Base-by-base conservation (phyloP, 2,888 invertebrate species). In the Tetanocera ferruginea region DNA sequence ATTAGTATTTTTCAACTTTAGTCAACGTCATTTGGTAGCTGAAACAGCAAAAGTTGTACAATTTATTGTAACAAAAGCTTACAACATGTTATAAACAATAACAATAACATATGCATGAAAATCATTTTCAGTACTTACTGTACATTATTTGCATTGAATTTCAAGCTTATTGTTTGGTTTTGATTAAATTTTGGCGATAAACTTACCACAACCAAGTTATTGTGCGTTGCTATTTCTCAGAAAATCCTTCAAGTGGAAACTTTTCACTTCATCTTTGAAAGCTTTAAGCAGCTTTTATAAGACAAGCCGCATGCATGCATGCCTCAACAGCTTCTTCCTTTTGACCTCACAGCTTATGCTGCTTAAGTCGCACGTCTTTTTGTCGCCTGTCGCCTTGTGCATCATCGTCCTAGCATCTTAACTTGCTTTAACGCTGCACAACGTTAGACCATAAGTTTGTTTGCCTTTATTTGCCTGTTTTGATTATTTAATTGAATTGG, bases 401-500 rank as follows among this genome's bases (percentile, higher is more conserved):
- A 37, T 28, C 25, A 25, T 19, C 69, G 8, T 23, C 51, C 67
- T 25, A 17, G 37, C 60, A 55, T 37, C 57, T n/a, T 19, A 14
- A 14, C 34, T 3, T 28, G 1, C 60, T 23, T 14, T 14, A 62
- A 4, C 28, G 4, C 28, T 17, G 62, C 19, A 34, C 2, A 17
- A 3, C 3, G 37, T 25, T 43, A 28, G 5, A 51, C 25, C 17
- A 25, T 19, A 25, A 14, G 43, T 14, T 43, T 9, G 43, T 62
- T 28, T 57, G 37, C 37, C 25, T 52, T 75, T 75, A 75, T 67
- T 67, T 75, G 75, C 75, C 67, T 67, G 57, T 75, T 74, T 75
- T 66, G 67, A 66, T 75, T 75, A 75, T 67, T 75, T 75, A 75
- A 75, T 75, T 75, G 66, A 75, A 75, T 75, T 67, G 67, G 37